Evolutionary conservation across 2,888 invertebrate genomes (phyloP).

Genomic region (Rhingia campestris): DNA sequence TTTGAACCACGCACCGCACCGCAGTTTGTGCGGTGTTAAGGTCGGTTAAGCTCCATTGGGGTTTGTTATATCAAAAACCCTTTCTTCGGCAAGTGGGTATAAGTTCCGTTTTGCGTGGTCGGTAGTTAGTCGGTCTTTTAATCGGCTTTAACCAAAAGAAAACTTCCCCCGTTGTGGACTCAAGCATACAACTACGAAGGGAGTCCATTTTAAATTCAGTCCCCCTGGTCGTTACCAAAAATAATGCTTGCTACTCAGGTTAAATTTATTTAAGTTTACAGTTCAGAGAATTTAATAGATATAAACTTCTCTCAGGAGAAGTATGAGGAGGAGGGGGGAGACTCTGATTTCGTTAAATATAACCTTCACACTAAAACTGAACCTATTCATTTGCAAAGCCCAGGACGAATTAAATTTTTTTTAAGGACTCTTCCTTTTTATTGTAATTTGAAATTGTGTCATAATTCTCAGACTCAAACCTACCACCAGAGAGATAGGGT

Average conservation of each 20-base stretch:
- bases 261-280: too few relatives aligned
- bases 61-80: constrained; percentile 17
- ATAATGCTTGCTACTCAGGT: too few relatives aligned
- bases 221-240: not conserved
- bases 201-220: not conserved
- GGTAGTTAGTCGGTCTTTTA: constrained; percentile 17
- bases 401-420: too few relatives aligned
- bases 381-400: too few relatives aligned
- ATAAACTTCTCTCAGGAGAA: too few relatives aligned
- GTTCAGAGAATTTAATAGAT: too few relatives aligned
- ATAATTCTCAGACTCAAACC: not conserved
- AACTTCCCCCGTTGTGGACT: not conserved
- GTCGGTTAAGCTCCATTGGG: constrained; percentile 28
- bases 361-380: too few relatives aligned
- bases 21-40: constrained; percentile 5
- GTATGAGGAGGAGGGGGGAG: too few relatives aligned
- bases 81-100: not conserved
- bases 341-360: too few relatives aligned
- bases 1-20: not conserved
- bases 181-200: too few relatives aligned
- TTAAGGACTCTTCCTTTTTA: not conserved
- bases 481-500: not conserved
- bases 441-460: not conserved
- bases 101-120: not conserved
- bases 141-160: constrained; percentile 16